A percentile compares a stretch with the other conserved stretches of the same genome.
Evolutionary conservation across 2,888 invertebrate genomes (phyloP).

Genomic region (Macrophya annulata): DNA sequence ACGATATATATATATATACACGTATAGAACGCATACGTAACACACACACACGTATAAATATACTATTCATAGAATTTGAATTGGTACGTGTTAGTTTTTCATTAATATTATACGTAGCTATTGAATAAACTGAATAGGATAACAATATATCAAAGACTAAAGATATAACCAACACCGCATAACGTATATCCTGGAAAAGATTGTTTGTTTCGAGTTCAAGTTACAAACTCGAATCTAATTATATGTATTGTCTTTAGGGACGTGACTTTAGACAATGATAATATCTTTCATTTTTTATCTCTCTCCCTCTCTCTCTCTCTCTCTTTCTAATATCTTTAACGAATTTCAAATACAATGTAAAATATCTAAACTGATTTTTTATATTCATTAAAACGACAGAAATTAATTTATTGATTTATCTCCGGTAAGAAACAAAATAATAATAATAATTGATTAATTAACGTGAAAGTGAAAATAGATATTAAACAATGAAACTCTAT

Average conservation of each 20-base stretch:
- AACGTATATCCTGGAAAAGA: neutral
- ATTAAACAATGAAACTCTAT: too few relatives aligned
- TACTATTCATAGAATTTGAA: neutral
- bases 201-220: neutral
- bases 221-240: neutral
- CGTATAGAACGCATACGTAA: neutral
- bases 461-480: too few relatives aligned
- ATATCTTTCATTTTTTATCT: too few relatives aligned
- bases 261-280: neutral
- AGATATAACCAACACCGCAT: neutral
- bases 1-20: neutral
- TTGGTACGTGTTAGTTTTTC: constrained; percentile 30
- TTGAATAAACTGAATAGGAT: neutral
- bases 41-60: constrained; percentile 23
- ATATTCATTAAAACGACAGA: too few relatives aligned
- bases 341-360: too few relatives aligned
- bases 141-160: neutral
- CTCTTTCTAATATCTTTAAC: neutral
- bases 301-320: neutral
- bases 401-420: too few relatives aligned
- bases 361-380: too few relatives aligned
- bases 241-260: neutral
- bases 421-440: too few relatives aligned
- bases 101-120: neutral
- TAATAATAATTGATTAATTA: too few relatives aligned